These are phyloP conservation scores for Hermodice carunculata DNA, from an alignment of 2,888 invertebrate genomes.

Conservation along the genomic window DNA sequence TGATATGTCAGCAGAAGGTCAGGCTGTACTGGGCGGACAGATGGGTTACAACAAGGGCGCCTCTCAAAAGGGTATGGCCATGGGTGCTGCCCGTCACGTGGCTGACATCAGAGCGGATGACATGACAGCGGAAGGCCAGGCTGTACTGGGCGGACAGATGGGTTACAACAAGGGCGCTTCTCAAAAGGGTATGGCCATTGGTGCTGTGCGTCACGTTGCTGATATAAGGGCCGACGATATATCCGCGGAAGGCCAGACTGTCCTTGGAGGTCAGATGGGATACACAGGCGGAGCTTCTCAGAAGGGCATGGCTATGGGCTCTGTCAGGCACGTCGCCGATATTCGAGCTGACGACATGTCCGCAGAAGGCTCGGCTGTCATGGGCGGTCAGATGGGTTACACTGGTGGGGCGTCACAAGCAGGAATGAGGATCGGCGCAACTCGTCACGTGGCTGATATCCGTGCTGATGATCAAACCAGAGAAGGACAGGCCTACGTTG, in stretches of 20 bases:
- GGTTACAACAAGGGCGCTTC: constrained; percentile 60
- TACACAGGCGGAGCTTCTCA: constrained; percentile 61
- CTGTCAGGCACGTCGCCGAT: constrained; percentile 48
- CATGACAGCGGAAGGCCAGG: constrained; percentile 48
- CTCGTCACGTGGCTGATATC: constrained; percentile 55
- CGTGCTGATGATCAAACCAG: constrained; percentile 18
- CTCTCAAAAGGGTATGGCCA: constrained; percentile 62
- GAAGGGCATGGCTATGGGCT: constrained; percentile 58
- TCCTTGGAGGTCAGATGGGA: constrained; percentile 61
- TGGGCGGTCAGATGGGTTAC: constrained; percentile 34
- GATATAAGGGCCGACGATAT: constrained; percentile 61
- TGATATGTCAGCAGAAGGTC: constrained; percentile 26
- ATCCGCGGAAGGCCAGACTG: constrained; percentile 48
- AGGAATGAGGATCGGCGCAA: constrained; percentile 51
- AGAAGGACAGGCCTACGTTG: constrained; percentile 59
- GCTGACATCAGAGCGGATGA: constrained; percentile 60
- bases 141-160: constrained; percentile 55
- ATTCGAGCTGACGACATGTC: constrained; percentile 23
- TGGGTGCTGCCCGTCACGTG: constrained; percentile 59
- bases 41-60: constrained; percentile 61
- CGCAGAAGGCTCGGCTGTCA: constrained; percentile 22
- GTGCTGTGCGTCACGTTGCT: constrained; percentile 56
- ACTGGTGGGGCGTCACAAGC: constrained; percentile 28
- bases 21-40: constrained; percentile 52
- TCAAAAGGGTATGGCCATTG: constrained; percentile 62